phyloP scores from a whole-genome alignment of 1,140 invertebrate species.

The Drosophila murphyi region DNA sequence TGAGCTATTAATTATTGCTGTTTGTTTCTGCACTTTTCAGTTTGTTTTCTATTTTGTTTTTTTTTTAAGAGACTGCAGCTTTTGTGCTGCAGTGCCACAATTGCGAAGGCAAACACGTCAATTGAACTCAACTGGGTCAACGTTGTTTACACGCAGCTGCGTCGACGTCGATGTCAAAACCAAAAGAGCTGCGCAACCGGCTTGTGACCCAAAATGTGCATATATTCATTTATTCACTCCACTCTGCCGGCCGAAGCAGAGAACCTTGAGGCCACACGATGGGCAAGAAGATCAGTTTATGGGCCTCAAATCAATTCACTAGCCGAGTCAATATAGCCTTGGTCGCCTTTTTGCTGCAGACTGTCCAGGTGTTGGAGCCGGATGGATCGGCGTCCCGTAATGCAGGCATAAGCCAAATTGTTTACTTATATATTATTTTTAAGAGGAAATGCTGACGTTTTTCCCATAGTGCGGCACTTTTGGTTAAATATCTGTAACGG shows the following conservation, averaged over 20 bases:
- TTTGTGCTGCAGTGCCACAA: constrained; percentile 10
- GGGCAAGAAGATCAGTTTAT: too few relatives aligned
- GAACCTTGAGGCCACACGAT: neutral
- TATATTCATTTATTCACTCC: neutral
- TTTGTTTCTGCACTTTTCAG: too few relatives aligned
- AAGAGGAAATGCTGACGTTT: too few relatives aligned
- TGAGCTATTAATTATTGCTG: too few relatives aligned
- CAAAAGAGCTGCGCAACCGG: neutral
- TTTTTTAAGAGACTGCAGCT: neutral
- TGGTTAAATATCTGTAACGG: neutral
- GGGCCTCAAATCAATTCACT: too few relatives aligned
- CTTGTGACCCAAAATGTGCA: neutral
- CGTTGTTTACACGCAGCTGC: constrained; percentile 64
- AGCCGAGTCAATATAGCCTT: too few relatives aligned
- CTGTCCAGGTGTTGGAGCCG: too few relatives aligned
- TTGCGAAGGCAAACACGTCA: constrained; percentile 56
- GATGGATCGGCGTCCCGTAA: too few relatives aligned
- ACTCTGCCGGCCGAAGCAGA: neutral
- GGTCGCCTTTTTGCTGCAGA: too few relatives aligned
- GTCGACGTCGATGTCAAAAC: constrained; percentile 22
- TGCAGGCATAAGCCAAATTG: too few relatives aligned
- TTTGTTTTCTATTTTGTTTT: neutral
- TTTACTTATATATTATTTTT: too few relatives aligned
- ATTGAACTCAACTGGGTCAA: constrained; percentile 68
- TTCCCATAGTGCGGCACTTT: too few relatives aligned